Conservation (phyloP, 2,797 vertebrate genomes). For the Tapera naevia region DNA sequence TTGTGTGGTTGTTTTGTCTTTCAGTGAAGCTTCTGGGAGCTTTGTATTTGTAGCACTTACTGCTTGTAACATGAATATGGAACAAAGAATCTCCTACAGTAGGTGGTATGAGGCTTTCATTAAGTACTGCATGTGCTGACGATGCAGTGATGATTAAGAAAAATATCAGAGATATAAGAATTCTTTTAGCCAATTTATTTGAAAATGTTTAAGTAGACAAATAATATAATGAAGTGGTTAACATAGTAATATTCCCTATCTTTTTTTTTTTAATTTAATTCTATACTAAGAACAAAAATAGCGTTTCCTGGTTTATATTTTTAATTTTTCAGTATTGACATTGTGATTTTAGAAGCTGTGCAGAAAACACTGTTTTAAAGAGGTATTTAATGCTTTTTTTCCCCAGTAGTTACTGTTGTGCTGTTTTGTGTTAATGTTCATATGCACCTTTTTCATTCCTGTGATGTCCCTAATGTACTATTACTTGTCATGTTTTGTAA, state of each 20-base stretch:
- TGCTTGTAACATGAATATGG: not conserved
- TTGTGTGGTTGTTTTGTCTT: not conserved
- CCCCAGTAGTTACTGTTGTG: not conserved
- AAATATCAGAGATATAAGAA: not conserved
- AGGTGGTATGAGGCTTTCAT: not conserved
- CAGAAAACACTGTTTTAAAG: not conserved
- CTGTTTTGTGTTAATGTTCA: not conserved
- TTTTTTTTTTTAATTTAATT: not conserved
- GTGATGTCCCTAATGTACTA: not conserved
- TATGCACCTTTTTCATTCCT: not conserved
- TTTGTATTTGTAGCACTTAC: not conserved
- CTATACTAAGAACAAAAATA: not conserved
- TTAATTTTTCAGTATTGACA: not conserved
- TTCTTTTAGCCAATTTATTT: not conserved
- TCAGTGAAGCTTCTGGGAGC: not conserved
- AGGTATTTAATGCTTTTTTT: not conserved
- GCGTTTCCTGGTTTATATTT: not conserved
- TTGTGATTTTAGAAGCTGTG: not conserved
- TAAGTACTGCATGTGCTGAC: not conserved
- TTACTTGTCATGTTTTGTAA: not conserved
- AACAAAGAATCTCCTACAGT: not conserved
- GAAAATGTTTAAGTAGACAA: not conserved
- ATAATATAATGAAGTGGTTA: not conserved
- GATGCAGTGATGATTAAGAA: not conserved
- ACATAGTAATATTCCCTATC: not conserved